These are phyloP conservation scores for Procapra przewalskii DNA, from an alignment of 2,113 vertebrate genomes.

Conservation along the genomic window DNA sequence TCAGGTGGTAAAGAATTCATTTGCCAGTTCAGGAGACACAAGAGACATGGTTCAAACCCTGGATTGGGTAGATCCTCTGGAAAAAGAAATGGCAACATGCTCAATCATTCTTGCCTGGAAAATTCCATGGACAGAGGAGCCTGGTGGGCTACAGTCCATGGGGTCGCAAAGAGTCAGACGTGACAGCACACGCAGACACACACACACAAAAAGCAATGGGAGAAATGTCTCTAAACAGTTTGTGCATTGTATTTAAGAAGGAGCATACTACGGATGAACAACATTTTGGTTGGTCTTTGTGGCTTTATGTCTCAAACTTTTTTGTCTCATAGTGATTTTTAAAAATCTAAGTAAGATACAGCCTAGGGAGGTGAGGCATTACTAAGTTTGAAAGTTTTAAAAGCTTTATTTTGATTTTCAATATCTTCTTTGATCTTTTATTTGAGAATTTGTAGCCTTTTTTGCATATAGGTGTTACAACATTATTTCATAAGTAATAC, in stretches of 20 bases:
- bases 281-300: background rate
- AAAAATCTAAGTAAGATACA: background rate
- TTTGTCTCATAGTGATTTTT: background rate
- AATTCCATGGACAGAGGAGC: background rate
- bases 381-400: background rate
- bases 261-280: background rate
- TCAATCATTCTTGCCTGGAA: background rate
- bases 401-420: background rate
- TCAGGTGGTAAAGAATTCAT: background rate
- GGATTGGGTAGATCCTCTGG: background rate
- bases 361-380: background rate
- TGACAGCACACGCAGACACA: fast-evolving
- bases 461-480: background rate
- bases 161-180: background rate
- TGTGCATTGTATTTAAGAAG: background rate
- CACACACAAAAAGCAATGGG: background rate
- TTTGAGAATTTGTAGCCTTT: background rate
- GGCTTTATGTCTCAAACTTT: background rate
- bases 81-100: background rate
- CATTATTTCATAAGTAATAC: background rate
- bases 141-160: background rate
- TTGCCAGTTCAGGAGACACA: background rate
- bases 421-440: background rate
- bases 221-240: background rate
- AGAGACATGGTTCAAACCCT: background rate